Conservation (phyloP, 2,888 invertebrate species). For the Nipponacmea schrenckii region DNA sequence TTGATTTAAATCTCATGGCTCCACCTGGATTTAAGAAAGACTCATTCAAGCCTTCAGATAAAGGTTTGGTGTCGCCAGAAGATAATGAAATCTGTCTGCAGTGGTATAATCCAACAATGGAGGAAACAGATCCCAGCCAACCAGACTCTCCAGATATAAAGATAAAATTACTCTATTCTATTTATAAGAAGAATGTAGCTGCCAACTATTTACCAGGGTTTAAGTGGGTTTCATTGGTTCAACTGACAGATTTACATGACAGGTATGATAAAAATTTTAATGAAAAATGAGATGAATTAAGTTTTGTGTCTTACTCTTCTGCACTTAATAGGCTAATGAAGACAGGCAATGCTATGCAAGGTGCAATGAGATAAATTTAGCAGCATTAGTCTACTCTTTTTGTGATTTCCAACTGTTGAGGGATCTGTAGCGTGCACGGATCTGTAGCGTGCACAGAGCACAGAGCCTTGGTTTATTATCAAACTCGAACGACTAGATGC, state of each 20-base stretch:
- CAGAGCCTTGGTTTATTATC: no score
- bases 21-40: conserved; percentile 44
- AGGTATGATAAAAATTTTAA: conserved; percentile 41
- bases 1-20: conserved; percentile 22
- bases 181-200: conserved; percentile 38
- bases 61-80: conserved; percentile 38
- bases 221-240: conserved; percentile 54
- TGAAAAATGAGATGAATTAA: no score
- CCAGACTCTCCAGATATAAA: conserved; percentile 45
- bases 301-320: no score
- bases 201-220: conserved; percentile 32
- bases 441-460: no score
- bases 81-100: conserved; percentile 59
- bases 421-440: no score
- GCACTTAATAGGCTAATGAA: no score
- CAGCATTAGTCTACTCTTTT: no score
- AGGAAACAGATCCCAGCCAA: conserved; percentile 43
- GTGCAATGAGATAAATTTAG: no score
- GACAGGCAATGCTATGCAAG: no score
- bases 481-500: no score
- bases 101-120: conserved; percentile 60
- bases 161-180: conserved; percentile 53
- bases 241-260: conserved; percentile 58
- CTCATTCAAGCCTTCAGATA: conserved; percentile 40
- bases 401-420: no score